These are phyloP conservation scores for Parnassius glacialis DNA, from an alignment of 2,888 invertebrate genomes.

Conservation along the genomic window DNA sequence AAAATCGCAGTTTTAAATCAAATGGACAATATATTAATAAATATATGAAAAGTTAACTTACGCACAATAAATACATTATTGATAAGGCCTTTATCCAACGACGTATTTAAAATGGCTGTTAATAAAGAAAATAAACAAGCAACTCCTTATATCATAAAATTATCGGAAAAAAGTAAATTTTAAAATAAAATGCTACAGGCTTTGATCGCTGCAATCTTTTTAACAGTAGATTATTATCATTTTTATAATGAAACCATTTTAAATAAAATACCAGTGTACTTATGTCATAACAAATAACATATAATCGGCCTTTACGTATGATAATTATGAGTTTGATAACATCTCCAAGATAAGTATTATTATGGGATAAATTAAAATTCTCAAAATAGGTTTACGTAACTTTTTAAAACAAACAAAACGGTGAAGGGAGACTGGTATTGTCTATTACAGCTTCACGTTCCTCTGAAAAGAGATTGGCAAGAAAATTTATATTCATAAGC, in stretches of 20 bases:
- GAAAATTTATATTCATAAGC: conserved; percentile 72
- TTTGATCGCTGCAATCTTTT: conserved; percentile 18
- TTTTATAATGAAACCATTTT: conserved; percentile 25
- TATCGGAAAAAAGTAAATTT: too few species aligned
- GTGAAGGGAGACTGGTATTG: conserved; percentile 23
- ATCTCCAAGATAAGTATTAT: too few species aligned
- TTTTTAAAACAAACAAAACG: conserved; percentile 14
- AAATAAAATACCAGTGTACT: conserved; percentile 11
- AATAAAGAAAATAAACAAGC: too few species aligned
- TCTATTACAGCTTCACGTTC: conserved; percentile 35
- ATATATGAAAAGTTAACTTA: too few species aligned
- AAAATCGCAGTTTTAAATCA: too few species aligned
- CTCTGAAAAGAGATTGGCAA: conserved; percentile 53
- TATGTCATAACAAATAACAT: conserved; percentile 22
- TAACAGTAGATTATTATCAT: conserved; percentile 24
- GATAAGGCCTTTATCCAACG: too few species aligned
- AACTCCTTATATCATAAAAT: too few species aligned
- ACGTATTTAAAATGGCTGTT: too few species aligned
- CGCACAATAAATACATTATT: too few species aligned
- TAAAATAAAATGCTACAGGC: conserved; percentile 8
- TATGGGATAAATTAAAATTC: background rate
- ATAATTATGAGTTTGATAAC: too few species aligned
- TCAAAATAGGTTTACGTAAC: background rate
- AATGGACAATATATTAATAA: too few species aligned
- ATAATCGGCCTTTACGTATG: background rate